Conservation (phyloP, 2,113 vertebrate species). For the Pristiophorus japonicus region DNA sequence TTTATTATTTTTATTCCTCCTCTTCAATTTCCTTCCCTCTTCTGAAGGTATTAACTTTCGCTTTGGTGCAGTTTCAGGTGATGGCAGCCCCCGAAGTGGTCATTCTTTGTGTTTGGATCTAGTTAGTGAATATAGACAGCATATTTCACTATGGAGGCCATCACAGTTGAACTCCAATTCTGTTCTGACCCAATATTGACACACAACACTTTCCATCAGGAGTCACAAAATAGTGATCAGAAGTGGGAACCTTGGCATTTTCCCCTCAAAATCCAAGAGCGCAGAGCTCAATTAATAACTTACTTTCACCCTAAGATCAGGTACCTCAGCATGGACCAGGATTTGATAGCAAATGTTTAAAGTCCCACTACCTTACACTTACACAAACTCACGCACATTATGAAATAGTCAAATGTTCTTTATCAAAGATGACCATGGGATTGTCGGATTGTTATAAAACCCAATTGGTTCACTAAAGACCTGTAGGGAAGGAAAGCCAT, state of each 20-base stretch:
- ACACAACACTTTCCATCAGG: not conserved
- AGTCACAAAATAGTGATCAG: no score
- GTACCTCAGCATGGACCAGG: not conserved
- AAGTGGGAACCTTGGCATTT: not conserved
- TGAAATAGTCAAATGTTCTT: no score
- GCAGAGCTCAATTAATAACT: not conserved
- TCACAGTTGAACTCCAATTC: not conserved
- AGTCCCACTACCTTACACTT: not conserved
- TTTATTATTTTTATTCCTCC: not conserved
- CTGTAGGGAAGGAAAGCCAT: no score
- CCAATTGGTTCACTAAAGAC: no score
- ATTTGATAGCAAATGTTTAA: not conserved
- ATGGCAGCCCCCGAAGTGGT: not conserved
- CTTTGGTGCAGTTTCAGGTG: not conserved
- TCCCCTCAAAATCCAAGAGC: not conserved
- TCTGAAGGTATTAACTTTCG: not conserved
- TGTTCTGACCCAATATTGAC: not conserved
- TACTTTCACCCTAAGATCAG: not conserved
- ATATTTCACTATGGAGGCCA: not conserved
- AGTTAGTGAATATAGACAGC: not conserved
- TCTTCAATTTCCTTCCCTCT: not conserved
- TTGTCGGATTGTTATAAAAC: no score
- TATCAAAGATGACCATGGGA: no score
- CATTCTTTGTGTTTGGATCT: not conserved
- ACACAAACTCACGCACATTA: no score